phyloP scores from a whole-genome alignment of 2,113 vertebrate species.

The Thinocorus orbignyianus region DNA sequence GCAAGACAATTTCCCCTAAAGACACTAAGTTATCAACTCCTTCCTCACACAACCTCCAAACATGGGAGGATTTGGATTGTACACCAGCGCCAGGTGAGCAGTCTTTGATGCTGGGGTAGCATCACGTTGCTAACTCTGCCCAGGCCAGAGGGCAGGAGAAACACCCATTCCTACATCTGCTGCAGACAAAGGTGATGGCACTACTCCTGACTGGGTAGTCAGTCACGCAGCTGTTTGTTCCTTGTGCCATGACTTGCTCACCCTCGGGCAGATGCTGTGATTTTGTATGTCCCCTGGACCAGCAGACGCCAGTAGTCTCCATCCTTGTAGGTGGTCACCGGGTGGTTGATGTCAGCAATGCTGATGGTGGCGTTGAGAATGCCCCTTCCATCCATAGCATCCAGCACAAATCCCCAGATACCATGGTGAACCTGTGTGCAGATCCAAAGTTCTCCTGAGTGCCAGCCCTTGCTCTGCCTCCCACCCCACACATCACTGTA shows the following conservation, averaged over 20 bases:
- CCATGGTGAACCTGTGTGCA: slow-evolving; percentile 86
- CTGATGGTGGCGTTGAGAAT: slow-evolving; percentile 92
- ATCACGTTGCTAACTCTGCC: neutral
- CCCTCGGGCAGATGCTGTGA: slow-evolving; percentile 91
- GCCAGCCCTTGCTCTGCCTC: neutral
- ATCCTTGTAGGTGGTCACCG: slow-evolving; percentile 81
- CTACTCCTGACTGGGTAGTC: neutral
- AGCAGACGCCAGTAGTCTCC: slow-evolving; percentile 98
- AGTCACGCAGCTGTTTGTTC: neutral
- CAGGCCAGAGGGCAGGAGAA: neutral
- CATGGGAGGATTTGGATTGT: neutral
- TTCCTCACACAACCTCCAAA: neutral
- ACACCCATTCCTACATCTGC: neutral
- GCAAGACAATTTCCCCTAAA: neutral
- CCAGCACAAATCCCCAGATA: slow-evolving; percentile 88
- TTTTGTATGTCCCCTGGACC: slow-evolving; percentile 82
- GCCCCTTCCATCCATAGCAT: slow-evolving; percentile 82
- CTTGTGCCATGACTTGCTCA: slow-evolving; percentile 53
- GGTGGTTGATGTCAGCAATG: slow-evolving; percentile 84
- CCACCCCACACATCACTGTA: neutral
- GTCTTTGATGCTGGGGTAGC: neutral
- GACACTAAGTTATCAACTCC: neutral
- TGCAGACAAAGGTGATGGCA: neutral
- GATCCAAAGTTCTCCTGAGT: neutral
- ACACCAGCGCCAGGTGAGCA: neutral